Conservation (phyloP, 2,888 invertebrate species). For the Adelphocoris suturalis region DNA sequence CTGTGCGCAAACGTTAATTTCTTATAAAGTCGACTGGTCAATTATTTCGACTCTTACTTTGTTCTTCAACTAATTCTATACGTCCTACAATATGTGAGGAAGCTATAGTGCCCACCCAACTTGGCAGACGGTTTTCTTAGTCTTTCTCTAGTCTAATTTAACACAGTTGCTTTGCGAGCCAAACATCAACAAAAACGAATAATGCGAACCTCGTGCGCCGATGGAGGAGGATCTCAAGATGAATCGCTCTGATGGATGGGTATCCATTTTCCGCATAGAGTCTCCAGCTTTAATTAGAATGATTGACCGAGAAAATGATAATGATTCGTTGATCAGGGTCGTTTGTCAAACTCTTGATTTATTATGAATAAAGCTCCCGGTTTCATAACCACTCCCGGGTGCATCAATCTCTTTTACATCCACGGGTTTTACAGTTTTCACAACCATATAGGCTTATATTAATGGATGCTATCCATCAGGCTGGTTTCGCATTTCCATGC, state of each 20-base stretch:
- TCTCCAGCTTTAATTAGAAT: constrained; percentile 63
- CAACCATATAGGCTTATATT: constrained; percentile 2
- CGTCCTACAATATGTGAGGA: no score
- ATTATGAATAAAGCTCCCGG: constrained; percentile 33
- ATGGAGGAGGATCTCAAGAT: constrained; percentile 36
- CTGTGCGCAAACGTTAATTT: no score
- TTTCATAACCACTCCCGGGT: background rate
- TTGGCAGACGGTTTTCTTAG: no score
- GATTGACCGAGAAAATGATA: constrained; percentile 66
- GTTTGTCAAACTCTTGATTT: constrained; percentile 59
- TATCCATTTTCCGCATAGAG: constrained; percentile 44
- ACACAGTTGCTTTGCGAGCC: background rate
- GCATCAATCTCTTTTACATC: constrained; percentile 54
- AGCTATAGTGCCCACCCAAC: no score
- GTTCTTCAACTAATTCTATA: no score
- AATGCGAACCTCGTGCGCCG: constrained; percentile 17
- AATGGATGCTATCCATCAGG: constrained; percentile 47
- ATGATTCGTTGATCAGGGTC: constrained; percentile 62
- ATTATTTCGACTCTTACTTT: no score
- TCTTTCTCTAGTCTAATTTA: background rate
- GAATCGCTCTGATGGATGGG: constrained; percentile 54
- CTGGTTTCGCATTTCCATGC: background rate
- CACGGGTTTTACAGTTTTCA: constrained; percentile 14
- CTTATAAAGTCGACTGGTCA: no score
- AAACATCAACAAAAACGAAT: constrained; percentile 1